Evolutionary conservation across 2,113 vertebrate genomes (phyloP).

Genomic region (Cromileptes altivelis): DNA sequence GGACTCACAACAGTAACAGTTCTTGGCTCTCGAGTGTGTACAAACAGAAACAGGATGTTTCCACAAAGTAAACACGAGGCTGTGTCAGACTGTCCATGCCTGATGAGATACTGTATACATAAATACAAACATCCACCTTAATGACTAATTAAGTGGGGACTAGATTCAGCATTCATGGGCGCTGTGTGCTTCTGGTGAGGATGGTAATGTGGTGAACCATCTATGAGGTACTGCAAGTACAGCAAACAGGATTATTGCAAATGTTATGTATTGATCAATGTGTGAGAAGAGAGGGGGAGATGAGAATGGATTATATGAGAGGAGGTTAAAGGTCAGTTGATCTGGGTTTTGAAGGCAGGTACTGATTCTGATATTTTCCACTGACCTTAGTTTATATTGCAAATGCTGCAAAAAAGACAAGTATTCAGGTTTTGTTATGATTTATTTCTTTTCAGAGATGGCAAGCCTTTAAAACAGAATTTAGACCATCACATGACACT

Average conservation of each 20-base stretch:
- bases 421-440: background rate
- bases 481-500: background rate
- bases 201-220: constrained; percentile 3
- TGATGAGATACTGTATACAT: background rate
- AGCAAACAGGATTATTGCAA: constrained; percentile 45
- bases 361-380: constrained; percentile 2
- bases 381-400: background rate
- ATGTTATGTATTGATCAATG: constrained; percentile 47
- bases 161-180: background rate
- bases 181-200: background rate
- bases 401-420: background rate
- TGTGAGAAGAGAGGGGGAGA: background rate
- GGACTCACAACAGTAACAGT: background rate
- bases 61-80: constrained; percentile 8
- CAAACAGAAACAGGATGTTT: constrained; percentile 6
- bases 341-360: constrained; percentile 12
- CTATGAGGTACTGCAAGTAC: background rate
- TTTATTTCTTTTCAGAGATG: background rate
- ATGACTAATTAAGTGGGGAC: constrained; percentile 8
- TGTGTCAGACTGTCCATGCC: background rate
- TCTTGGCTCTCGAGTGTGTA: background rate
- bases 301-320: background rate
- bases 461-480: background rate
- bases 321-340: constrained; percentile 35
- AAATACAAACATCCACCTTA: background rate